Evolutionary conservation across 2,113 vertebrate species (phyloP), one percentile per base, ranked within the genome.

Genomic region (Pterocles gutturalis): DNA sequence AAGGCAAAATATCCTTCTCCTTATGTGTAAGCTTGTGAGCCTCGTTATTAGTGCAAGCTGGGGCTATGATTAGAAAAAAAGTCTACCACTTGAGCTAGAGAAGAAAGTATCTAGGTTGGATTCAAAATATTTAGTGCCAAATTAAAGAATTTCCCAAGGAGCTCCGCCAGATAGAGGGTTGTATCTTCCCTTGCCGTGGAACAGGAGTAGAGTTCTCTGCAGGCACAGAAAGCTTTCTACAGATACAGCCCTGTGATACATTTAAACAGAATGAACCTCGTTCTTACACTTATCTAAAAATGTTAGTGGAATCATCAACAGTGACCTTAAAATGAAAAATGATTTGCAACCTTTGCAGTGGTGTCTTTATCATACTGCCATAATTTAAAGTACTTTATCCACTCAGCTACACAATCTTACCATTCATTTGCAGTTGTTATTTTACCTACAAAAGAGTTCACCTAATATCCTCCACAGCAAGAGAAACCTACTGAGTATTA

Each of bases 291-390:
- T 58, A 75, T 95, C 94, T 95, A 43, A 84, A 94, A 96, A 96
- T 94, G 83, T 97, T 95, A 96, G 94, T 67, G 43, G 89, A 97
- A 96, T 82, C 87, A 48, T 92, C 77, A 92, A 93, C 69, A 36
- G 72, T 96, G 95, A 95, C 96, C 95, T 97, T 96, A 91, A 89
- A 96, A 90, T 87, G 93, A 96, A 93, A 97, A 96, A 97, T 91
- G 43, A 91, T 95, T 96, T 95, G 89, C 94, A 97, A 92, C 94
- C 96, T 96, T 92, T 96, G 70, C 94, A 91, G 83, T 25, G 80
- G 81, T 91, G 83, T 87, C 94, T 97, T 96, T 92, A 91, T 96
- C 93, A 92, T 55, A 89, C 60, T 60, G 91, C 69, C 81, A 64
- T 87, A 75, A 89, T 87, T 89, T 94, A 90, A 94, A 95, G 91